phyloP scores from a whole-genome alignment of 2,888 invertebrate genomes.

The Cryptocheilus praepositus region DNA sequence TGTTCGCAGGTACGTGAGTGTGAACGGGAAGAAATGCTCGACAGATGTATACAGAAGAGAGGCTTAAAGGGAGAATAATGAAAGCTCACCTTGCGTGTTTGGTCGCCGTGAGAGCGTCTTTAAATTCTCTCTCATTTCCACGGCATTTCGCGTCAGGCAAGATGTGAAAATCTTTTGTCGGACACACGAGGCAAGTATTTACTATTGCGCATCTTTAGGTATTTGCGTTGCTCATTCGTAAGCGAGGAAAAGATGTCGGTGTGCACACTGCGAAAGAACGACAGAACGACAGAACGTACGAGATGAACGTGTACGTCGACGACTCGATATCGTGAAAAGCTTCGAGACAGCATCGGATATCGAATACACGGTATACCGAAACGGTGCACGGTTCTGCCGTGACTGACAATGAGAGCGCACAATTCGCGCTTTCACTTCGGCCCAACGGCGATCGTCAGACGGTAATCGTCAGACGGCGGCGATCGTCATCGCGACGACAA shows the following conservation, averaged over 20 bases:
- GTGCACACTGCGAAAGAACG: not conserved
- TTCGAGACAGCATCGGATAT: no score
- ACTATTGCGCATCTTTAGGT: not conserved
- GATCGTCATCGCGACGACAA: no score
- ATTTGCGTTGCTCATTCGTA: not conserved
- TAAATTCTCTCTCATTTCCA: slow-evolving; percentile 68
- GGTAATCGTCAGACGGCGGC: no score
- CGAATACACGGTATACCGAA: slow-evolving; percentile 21
- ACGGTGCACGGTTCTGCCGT: slow-evolving; percentile 69
- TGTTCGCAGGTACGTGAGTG: no score
- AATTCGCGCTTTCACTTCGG: slow-evolving; percentile 72
- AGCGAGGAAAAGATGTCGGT: not conserved
- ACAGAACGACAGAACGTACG: slow-evolving; percentile 12
- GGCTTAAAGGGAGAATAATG: no score
- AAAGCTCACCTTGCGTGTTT: slow-evolving; percentile 70
- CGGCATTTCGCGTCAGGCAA: slow-evolving; percentile 41
- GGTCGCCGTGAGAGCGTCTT: slow-evolving; percentile 67
- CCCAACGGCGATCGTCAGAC: no score
- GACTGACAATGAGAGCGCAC: slow-evolving; percentile 69
- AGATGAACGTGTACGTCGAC: not conserved
- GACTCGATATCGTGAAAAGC: no score
- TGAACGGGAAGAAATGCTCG: no score
- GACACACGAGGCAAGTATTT: not conserved
- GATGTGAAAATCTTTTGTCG: not conserved
- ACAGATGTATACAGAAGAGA: no score